Evolutionary conservation across 2,888 invertebrate genomes (phyloP).

Genomic region (Ischnus inquisitorius): DNA sequence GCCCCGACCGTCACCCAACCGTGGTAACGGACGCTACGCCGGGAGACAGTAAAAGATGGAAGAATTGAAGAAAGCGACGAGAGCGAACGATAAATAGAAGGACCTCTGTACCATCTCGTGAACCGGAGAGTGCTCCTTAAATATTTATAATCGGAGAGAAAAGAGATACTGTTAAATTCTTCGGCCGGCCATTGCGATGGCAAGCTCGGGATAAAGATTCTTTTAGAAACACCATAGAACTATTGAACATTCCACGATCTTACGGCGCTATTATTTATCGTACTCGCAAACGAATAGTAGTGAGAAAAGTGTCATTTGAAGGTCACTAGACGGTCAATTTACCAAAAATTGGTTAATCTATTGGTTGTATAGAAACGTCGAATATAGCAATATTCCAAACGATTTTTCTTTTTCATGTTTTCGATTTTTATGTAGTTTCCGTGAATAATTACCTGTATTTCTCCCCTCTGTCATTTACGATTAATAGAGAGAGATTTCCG

Average conservation of each 20-base stretch:
- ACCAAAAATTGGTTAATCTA: too few relatives aligned
- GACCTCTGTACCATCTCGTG: slow-evolving; percentile 8
- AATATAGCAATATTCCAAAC: too few relatives aligned
- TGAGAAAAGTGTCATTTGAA: not conserved
- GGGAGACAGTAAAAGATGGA: slow-evolving; percentile 17
- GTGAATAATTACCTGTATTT: not conserved
- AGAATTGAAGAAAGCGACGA: not conserved
- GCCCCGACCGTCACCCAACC: not conserved
- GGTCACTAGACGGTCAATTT: too few relatives aligned
- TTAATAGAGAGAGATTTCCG: not conserved
- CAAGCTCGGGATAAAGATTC: not conserved
- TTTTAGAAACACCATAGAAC: not conserved
- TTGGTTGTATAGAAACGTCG: too few relatives aligned
- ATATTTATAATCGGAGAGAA: slow-evolving; percentile 63
- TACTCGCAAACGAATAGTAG: not conserved
- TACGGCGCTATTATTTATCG: not conserved
- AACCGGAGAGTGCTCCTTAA: slow-evolving; percentile 57
- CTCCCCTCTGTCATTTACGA: too few relatives aligned
- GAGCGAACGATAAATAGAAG: slow-evolving; percentile 48
- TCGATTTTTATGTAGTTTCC: not conserved
- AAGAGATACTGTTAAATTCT: slow-evolving; percentile 39
- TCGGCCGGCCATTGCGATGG: not conserved
- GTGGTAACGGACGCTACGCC: not conserved
- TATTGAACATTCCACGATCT: not conserved
- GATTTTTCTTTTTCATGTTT: not conserved